Evolutionary conservation across 1,140 invertebrate genomes (phyloP).

Genomic region (Drosophila tani): DNA sequence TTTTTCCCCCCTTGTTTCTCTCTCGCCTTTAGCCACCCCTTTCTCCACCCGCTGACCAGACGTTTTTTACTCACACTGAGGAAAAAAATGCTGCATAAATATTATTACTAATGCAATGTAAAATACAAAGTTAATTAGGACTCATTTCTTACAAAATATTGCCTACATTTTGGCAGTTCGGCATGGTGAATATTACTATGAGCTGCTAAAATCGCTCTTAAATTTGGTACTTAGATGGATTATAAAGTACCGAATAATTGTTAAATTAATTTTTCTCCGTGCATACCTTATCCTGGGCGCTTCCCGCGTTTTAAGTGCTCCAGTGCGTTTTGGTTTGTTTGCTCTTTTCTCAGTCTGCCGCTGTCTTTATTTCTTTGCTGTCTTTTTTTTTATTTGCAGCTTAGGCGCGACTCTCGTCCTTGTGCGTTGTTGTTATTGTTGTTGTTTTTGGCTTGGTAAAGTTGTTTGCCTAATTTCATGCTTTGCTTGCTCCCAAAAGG

Average conservation of each 20-base stretch:
- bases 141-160: not conserved
- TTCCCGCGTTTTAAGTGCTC: slow-evolving; percentile 52
- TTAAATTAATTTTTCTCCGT: not conserved
- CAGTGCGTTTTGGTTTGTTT: slow-evolving; percentile 64
- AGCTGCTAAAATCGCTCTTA: too few relatives aligned
- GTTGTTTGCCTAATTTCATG: slow-evolving; percentile 81
- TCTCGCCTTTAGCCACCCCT: not conserved
- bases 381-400: slow-evolving; percentile 14
- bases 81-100: not conserved
- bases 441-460: slow-evolving; percentile 41
- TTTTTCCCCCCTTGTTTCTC: not conserved
- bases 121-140: too few relatives aligned
- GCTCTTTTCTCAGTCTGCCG: slow-evolving; percentile 48
- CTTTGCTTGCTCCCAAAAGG: slow-evolving; percentile 71
- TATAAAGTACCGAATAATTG: not conserved
- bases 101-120: too few relatives aligned
- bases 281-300: slow-evolving; percentile 3
- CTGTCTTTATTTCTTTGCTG: slow-evolving; percentile 50
- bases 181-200: too few relatives aligned
- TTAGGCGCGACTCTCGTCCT: slow-evolving; percentile 25
- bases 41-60: slow-evolving; percentile 1
- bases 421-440: slow-evolving; percentile 21
- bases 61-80: slow-evolving; percentile 2
- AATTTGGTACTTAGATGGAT: too few relatives aligned
- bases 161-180: not conserved